Percentiles rank a stretch among this genome's conserved stretches.
Conservation (phyloP, 2,888 invertebrate species). For the Drosophila austrosaltans region DNA sequence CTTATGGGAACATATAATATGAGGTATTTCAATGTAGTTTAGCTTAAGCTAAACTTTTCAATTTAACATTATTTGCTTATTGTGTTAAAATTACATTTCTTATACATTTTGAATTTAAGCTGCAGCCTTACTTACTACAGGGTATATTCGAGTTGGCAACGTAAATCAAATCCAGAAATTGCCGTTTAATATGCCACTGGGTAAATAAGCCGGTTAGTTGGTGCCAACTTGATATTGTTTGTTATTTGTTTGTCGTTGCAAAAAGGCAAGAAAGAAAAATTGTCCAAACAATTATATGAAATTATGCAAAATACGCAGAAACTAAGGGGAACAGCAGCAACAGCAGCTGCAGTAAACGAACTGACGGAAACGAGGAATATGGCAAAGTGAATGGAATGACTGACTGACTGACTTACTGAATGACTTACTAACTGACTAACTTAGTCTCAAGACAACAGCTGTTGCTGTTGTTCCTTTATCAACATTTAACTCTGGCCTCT, state of each 20-base stretch:
- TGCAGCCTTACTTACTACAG: neutral
- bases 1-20: too few species aligned
- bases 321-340: constrained; percentile 37
- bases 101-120: too few species aligned
- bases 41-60: too few species aligned
- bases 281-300: constrained; percentile 65
- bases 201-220: constrained; percentile 33
- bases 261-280: constrained; percentile 41
- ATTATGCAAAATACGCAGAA: constrained; percentile 73
- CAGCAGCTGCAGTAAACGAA: constrained; percentile 65
- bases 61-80: too few species aligned
- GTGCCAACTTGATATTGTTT: constrained; percentile 57
- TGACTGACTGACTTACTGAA: constrained; percentile 49
- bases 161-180: neutral
- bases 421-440: constrained; percentile 34
- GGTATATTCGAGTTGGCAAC: neutral
- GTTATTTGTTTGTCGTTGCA: constrained; percentile 54
- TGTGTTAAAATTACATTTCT: too few species aligned
- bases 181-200: constrained; percentile 45
- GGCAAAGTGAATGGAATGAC: constrained; percentile 65
- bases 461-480: constrained; percentile 33
- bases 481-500: neutral
- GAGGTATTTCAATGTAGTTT: too few species aligned
- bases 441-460: constrained; percentile 39
- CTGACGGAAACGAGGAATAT: constrained; percentile 68